Base-by-base conservation (phyloP, 2,797 vertebrate species). In the Centropyge bicolor region DNA sequence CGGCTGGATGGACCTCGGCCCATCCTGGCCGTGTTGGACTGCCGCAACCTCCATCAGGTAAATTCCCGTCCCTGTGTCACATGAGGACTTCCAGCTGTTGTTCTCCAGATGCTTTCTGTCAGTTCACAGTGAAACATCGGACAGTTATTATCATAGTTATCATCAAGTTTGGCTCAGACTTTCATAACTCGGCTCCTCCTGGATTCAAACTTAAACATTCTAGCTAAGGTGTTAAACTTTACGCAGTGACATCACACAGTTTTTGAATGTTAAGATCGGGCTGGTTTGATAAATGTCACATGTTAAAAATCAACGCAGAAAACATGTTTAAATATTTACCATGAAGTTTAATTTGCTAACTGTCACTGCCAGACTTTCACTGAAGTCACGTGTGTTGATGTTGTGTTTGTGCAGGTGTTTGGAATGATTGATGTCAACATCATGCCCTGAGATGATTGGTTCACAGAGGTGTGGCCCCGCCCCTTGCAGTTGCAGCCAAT, bases 41-140 rank as follows among this genome's bases (percentile, higher is more conserved):
- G 63, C 38, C 2, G 11, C 5, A 68, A 54, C 52, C 56, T 90
- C 24, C 27, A 9, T 0, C 55, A 88, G 70, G 90, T 91, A 64
- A 84, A 13, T 4, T 31, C 6, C 27, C 27, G 27, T 31, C 27
- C 27, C 27, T 2, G 2, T 4, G 27, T 31, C 27, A 31, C 27
- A 31, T 31, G 2, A 31, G 27, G 27, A 31, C 27, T 31, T 31
- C 4, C 27, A 31, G 27, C 27, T 4, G 27, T 31, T 31, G 27
- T 31, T 31, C 27, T 31, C 4, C 27, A n/a, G n/a, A n/a, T n/a
- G n/a, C n/a, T n/a, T n/a, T n/a, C 4, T 31, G 27, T 31, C 27
- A 31, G 27, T 31, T 31, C 27, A 31, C 27, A 31, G 27, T 31
- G 38, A 40, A 40, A 11, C 38, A 40, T 40, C 2, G 9, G 38